Base-by-base conservation (phyloP, 2,113 vertebrate species). In the Baryphthengus martii region DNA sequence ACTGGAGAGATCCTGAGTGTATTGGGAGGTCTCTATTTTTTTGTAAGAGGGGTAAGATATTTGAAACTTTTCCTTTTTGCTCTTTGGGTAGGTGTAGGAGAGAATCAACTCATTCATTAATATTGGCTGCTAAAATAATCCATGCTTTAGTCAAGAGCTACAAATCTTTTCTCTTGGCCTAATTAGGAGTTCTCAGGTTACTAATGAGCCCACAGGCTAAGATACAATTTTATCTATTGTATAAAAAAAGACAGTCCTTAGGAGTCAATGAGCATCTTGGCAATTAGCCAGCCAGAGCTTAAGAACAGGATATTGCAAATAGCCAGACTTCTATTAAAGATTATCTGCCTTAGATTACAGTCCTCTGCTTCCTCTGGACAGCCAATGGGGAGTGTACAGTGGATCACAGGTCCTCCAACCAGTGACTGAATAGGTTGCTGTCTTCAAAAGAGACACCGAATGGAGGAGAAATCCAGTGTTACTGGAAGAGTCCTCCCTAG, bases 11-110 rank as follows among this genome's bases (percentile, higher is more conserved):
- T 98, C 25, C 73, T 99, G 89, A 98, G 97, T 39, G 86, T 96
- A 3, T 17, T 97, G 35, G 98, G 98, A 73, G 99, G 99, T 15
- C 39, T 98, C 70, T 99, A 99, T 92, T 99, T 99, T 92, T 99
- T 99, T 93, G 24, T 98, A 86, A 97, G 96, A 96, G 99, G 98
- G 98, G 99, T 99, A 98, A 95, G 99, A 96, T 44, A 76, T 23
- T 76, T 67, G 13, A 63, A 82, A 59, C 14, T 70, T 82, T 62
- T 47, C n/a, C 3, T 89, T 89, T 73, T 65, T 24, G 24, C 42
- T 70, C 2, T 56, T 75, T 72, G 52, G 6, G 10, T 55, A 17
- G 23, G 9, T 50, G 17, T 68, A 62, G 53, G 15, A 77, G 55
- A 82, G 28, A 93, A 44, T 20, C 35, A 67, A 56, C 40, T 52